Evolutionary conservation across 2,797 vertebrate species (phyloP), one percentile per base, ranked within the genome.

Genomic region (Odontamblyopus rebecca): DNA sequence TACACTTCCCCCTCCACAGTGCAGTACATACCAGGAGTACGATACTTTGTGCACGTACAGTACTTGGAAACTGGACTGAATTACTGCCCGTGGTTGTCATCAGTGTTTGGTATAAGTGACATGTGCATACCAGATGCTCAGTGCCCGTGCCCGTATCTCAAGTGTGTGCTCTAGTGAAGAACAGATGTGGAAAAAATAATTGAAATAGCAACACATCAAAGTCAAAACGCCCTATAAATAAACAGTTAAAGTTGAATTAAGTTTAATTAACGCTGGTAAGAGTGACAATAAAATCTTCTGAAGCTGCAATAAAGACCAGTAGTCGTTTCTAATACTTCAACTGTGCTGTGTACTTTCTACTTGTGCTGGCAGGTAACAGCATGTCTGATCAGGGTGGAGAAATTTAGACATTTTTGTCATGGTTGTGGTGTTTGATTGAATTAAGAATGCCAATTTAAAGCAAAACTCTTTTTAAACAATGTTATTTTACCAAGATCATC

Each of bases 71-170:
- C 80, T 84, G 83, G 38, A 78, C 35, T 70, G 81, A 88, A 84
- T 78, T 66, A 23, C 69, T 70, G 85, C 88, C 84, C 85, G 77
- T 51, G 82, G 82, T 85, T 88, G 85, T 87, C 91, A 87, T 86
- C 84, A 64, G 74, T 80, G 85, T 85, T 76, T 72, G 44, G 82
- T 75, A 67, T 67, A 75, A 76, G 73, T 76, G 82, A 87, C 89
- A 92, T 92, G 87, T 92, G 92, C 83, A 80, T 74, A 72, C 88
- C 91, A 92, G 83, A 92, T 91, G 90, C 79, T 75, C 77, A 70
- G 27, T 83, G 77, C 83, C 85, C 6, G 16, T 27, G 23, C 61
- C 26, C 13, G 85, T 67, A 75, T 85, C 81, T 86, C 72, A 85
- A 84, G 77, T 78, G 70, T 77, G 68, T 75, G 69, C 70, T 85